Percentiles rank a stretch among this genome's conserved stretches.
Conservation (phyloP, 1,140 invertebrate species). For the Sinonovacula constricta region DNA sequence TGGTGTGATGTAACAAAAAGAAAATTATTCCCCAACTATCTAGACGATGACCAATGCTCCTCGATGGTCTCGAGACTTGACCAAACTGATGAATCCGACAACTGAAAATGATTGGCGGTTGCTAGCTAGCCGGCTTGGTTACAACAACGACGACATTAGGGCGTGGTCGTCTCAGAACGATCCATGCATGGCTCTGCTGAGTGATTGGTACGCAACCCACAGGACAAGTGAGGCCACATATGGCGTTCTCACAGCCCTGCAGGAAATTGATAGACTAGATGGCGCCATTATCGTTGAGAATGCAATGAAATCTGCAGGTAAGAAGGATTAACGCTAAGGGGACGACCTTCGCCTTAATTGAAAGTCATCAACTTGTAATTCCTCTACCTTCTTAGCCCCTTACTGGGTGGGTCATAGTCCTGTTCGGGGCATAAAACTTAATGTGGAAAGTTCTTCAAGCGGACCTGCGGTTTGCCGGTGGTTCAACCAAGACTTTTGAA, state of each 20-base stretch:
- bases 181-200: slow-evolving; percentile 73
- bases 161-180: slow-evolving; percentile 69
- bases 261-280: slow-evolving; percentile 71
- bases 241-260: slow-evolving; percentile 63
- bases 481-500: too few relatives aligned
- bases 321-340: too few relatives aligned
- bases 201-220: slow-evolving; percentile 75
- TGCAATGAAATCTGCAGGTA: slow-evolving; percentile 72
- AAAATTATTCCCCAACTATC: slow-evolving; percentile 7
- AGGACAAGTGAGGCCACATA: slow-evolving; percentile 71
- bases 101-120: slow-evolving; percentile 71
- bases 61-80: slow-evolving; percentile 69
- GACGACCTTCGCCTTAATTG: too few relatives aligned
- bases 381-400: too few relatives aligned
- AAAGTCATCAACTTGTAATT: too few relatives aligned
- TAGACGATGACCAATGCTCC: slow-evolving; percentile 74
- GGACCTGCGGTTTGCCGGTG: too few relatives aligned
- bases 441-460: too few relatives aligned
- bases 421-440: too few relatives aligned
- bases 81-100: slow-evolving; percentile 68
- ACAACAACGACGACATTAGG: slow-evolving; percentile 69
- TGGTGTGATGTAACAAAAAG: not conserved
- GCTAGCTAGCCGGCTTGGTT: slow-evolving; percentile 69
- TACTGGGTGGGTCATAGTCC: too few relatives aligned
- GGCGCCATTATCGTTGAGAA: slow-evolving; percentile 71